Conservation (phyloP, 2,797 vertebrate species). For the Chloroceryle inda region DNA sequence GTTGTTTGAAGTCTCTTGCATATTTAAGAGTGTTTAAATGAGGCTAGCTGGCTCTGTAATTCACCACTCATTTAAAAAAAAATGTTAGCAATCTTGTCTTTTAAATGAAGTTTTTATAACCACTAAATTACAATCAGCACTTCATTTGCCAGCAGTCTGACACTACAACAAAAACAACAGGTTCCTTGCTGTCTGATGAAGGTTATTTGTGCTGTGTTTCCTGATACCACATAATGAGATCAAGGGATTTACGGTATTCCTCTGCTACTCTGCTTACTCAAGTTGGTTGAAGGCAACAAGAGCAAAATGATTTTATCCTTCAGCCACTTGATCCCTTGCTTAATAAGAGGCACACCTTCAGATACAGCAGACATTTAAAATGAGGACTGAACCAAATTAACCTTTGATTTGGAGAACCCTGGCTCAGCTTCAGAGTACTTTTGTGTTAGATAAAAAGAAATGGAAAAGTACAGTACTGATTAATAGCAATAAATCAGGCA, state of each 20-base stretch:
- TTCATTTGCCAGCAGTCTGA: conserved; percentile 55
- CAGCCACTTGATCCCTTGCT: not conserved
- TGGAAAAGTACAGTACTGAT: not conserved
- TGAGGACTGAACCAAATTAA: conserved; percentile 21
- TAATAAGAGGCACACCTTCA: conserved; percentile 6
- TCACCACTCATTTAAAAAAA: not conserved
- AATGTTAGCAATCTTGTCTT: conserved; percentile 30
- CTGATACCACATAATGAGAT: conserved; percentile 39
- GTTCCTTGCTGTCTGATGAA: conserved; percentile 62
- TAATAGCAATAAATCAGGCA: not conserved
- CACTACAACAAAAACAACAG: conserved; percentile 54
- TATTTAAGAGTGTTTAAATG: conserved; percentile 67
- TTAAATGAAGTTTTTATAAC: conserved; percentile 67
- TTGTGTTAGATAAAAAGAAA: not conserved
- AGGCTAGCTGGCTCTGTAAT: conserved; percentile 40
- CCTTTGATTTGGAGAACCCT: conserved; percentile 16
- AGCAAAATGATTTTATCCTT: not conserved
- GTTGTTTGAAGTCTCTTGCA: conserved; percentile 52
- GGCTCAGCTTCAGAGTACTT: not conserved
- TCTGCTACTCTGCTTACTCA: not conserved
- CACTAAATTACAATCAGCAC: conserved; percentile 31
- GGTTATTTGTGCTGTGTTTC: conserved; percentile 28
- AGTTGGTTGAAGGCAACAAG: not conserved
- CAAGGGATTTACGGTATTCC: conserved; percentile 38
- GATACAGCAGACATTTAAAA: conserved; percentile 30